These are phyloP conservation scores for Varanus komodoensis DNA, from an alignment of 2,113 vertebrate genomes.

Conservation along the genomic window DNA sequence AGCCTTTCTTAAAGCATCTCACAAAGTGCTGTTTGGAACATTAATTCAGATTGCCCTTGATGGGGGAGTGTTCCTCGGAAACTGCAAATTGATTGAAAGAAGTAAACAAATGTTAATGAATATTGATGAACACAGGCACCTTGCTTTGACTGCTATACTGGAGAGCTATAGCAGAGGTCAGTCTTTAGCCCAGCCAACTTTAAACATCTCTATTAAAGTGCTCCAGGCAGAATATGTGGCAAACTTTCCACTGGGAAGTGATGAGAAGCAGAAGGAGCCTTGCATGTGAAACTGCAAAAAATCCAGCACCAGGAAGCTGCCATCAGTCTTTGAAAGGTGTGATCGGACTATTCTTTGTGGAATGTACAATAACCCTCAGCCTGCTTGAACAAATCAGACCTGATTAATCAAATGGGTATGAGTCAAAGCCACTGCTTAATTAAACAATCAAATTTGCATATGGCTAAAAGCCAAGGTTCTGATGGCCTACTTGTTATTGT, in stretches of 20 bases:
- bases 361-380: background rate
- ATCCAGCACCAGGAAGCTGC: background rate
- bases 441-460: background rate
- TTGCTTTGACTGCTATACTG: background rate
- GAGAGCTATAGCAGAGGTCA: background rate
- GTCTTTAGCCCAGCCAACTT: slow-evolving; percentile 22
- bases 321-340: background rate
- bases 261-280: slow-evolving; percentile 5
- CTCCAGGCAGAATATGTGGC: slow-evolving; percentile 13
- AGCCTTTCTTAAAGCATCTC: background rate
- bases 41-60: slow-evolving; percentile 39
- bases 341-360: background rate
- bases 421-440: background rate
- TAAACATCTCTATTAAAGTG: slow-evolving; percentile 23
- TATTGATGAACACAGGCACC: slow-evolving; percentile 33
- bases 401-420: background rate
- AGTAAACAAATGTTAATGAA: slow-evolving; percentile 33
- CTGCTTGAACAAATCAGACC: background rate
- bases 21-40: slow-evolving; percentile 35
- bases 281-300: background rate
- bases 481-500: background rate
- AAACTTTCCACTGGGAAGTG: fast-evolving
- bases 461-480: background rate
- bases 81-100: slow-evolving; percentile 28
- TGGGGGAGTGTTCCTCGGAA: slow-evolving; percentile 29